Evolutionary conservation across 2,888 invertebrate species (phyloP).

Genomic region (Tachina grossa): DNA sequence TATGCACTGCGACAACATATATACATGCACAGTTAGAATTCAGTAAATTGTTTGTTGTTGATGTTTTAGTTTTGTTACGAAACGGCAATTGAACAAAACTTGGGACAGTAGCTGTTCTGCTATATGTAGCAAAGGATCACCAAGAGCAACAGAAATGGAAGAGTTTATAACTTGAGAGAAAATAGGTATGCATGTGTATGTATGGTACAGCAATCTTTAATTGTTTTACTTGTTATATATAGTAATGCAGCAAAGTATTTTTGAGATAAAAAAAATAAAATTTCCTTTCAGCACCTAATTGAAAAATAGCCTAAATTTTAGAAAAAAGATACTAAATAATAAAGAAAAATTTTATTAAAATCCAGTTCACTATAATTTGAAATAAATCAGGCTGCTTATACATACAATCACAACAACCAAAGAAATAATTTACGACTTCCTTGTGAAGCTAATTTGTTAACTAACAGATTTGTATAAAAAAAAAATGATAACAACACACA

Average conservation of each 20-base stretch:
- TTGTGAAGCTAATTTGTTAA: too few species aligned
- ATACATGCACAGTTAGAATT: constrained; percentile 67
- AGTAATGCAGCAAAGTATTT: too few species aligned
- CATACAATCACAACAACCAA: too few species aligned
- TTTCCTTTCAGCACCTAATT: too few species aligned
- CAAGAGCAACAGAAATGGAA: not conserved
- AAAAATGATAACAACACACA: too few species aligned
- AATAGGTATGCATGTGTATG: too few species aligned
- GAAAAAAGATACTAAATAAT: not conserved
- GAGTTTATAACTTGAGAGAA: not conserved
- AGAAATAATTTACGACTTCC: too few species aligned
- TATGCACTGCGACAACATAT: constrained; percentile 42
- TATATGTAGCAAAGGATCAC: not conserved
- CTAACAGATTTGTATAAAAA: too few species aligned
- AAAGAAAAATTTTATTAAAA: not conserved
- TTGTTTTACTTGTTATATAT: not conserved
- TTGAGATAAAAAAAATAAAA: too few species aligned
- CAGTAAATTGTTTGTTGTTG: constrained; percentile 44
- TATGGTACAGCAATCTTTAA: not conserved
- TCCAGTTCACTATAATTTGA: too few species aligned
- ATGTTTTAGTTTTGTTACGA: constrained; percentile 48
- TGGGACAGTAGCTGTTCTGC: constrained; percentile 5
- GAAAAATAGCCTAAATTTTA: not conserved
- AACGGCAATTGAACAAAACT: constrained; percentile 44
- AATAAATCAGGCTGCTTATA: too few species aligned